phyloP scores from a whole-genome alignment of 2,113 vertebrate genomes.

The Anoura caudifer region DNA sequence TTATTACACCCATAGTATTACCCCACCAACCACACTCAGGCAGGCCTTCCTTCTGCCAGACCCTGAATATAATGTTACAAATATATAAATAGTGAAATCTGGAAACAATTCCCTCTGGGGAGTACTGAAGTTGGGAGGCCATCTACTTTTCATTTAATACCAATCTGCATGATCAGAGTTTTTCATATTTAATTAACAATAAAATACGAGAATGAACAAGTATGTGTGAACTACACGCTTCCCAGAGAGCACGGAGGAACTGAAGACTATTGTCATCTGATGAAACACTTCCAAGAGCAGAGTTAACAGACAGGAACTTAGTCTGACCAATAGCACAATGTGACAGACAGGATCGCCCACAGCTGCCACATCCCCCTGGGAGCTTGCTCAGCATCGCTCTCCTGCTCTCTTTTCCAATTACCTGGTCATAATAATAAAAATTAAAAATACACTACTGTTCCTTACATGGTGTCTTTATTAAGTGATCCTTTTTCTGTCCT shows the following conservation, averaged over 20 bases:
- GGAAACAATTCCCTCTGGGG: neutral
- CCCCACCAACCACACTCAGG: too few relatives aligned
- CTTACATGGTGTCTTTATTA: neutral
- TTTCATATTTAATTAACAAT: slow-evolving; percentile 2
- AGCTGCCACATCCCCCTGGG: neutral
- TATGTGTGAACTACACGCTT: neutral
- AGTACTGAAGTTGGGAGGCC: neutral
- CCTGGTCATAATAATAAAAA: neutral
- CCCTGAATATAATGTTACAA: neutral
- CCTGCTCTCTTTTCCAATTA: neutral
- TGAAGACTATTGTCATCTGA: neutral
- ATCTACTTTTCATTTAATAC: neutral
- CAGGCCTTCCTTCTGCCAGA: too few relatives aligned
- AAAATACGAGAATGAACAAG: neutral
- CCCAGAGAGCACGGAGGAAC: neutral
- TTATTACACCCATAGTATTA: too few relatives aligned
- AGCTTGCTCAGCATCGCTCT: neutral
- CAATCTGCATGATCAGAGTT: neutral
- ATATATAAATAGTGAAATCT: neutral
- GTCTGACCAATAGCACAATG: slow-evolving; percentile 1
- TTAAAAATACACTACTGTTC: neutral
- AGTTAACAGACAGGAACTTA: slow-evolving; percentile 30
- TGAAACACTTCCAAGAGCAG: neutral
- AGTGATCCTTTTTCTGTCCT: neutral
- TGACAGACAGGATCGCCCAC: neutral